Conservation (phyloP, 2,888 invertebrate species). For the Eumacrocentrus americanus region DNA sequence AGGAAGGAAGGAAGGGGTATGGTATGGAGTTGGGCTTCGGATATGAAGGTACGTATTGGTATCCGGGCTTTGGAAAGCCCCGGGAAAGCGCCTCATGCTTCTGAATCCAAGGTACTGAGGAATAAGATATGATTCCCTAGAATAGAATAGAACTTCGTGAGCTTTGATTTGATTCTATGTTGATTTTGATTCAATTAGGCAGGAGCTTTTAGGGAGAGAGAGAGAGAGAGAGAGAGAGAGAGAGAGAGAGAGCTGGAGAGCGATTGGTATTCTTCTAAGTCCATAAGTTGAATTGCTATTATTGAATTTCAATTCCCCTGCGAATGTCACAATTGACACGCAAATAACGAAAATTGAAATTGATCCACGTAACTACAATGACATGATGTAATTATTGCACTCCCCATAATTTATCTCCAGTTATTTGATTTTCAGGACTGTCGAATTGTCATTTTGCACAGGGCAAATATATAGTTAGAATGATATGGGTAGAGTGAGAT, state of each 20-base stretch:
- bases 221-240: background rate
- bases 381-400: background rate
- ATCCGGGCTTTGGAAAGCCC: constrained; percentile 13
- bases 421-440: too few species aligned
- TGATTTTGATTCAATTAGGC: constrained; percentile 48
- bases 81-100: background rate
- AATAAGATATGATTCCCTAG: constrained; percentile 40
- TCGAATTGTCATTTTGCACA: constrained; percentile 7
- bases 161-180: constrained; percentile 46
- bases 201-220: constrained; percentile 35
- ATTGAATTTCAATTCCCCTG: constrained; percentile 8
- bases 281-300: too few species aligned
- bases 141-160: constrained; percentile 17
- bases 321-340: background rate
- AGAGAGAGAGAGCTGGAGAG: too few species aligned
- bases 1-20: constrained; percentile 35
- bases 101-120: constrained; percentile 13
- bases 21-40: background rate
- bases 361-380: background rate
- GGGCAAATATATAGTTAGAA: background rate
- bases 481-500: background rate
- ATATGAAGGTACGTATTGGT: constrained; percentile 12
- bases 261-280: too few species aligned
- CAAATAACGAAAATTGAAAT: background rate
- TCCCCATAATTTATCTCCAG: background rate